Evolutionary conservation across 1,140 invertebrate species (phyloP), one percentile per base, ranked within the genome.

Genomic region (Orussus abietinus): DNA sequence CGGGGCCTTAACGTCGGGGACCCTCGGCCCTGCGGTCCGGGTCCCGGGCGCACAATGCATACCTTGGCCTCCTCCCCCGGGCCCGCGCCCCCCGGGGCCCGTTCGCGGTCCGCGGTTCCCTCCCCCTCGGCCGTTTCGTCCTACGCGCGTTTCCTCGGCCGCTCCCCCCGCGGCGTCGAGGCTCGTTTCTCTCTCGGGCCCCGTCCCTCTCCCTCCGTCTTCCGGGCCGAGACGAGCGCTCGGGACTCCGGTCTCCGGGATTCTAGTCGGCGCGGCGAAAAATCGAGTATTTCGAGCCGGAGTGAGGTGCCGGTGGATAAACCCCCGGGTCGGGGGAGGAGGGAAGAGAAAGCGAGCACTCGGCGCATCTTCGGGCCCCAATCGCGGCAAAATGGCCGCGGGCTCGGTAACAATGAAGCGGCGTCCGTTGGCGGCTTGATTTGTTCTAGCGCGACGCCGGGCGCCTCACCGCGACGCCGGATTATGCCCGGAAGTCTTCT

Each of bases 401-500:
- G 47, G 10, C 5, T 2, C n/a, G 22, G 19, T 11, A 57, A 66
- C 63, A 66, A 67, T 66, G 59, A 63, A 53, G 49, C 40, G 56
- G 42, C 37, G 25, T 15, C 46, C 36, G 35, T 22, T 51, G 31
- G 40, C 38, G 34, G 58, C 59, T 64, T 65, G 66, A 70, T 69
- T 68, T 69, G 67, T 70, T 70, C 66, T 56, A 54, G 57, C 53
- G 53, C 57, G 53, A 53, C 34, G 49, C 31, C 48, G 50, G 48
- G 53, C 53, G 57, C 49, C 48, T 47, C 37, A 38, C 36, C 44
- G 25, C 30, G 38, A 50, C 45, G 33, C 28, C 52, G 56, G 58
- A 70, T 70, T 70, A 70, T 69, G 67, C 66, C 66, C 60, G 66
- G 60, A 69, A 71, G 66, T 68, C 60, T 64, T 69, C 54, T 63